Evolutionary conservation across 1,140 invertebrate species (phyloP).

Genomic region (Zaprionus gabonicus): DNA sequence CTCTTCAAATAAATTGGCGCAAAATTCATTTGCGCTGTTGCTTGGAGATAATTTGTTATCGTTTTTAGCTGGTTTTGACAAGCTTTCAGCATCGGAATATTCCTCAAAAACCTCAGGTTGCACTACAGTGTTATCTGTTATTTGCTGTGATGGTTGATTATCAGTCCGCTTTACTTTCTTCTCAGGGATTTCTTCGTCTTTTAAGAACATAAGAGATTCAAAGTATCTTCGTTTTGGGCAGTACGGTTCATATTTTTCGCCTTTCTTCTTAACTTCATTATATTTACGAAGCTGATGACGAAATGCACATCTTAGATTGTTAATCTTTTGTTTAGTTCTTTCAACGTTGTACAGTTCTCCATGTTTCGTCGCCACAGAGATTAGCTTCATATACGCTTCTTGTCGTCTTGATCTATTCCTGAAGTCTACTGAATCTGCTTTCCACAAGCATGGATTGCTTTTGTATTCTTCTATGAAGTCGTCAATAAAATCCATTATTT

Average conservation of each 20-base stretch:
- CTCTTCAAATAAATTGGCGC: slow-evolving; percentile 69
- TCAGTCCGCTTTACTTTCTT: slow-evolving; percentile 64
- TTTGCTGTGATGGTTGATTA: slow-evolving; percentile 42
- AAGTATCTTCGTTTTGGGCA: slow-evolving; percentile 81
- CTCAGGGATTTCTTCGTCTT: slow-evolving; percentile 77
- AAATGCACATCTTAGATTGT: slow-evolving; percentile 82
- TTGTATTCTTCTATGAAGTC: slow-evolving; percentile 83
- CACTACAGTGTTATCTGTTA: slow-evolving; percentile 43
- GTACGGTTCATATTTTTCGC: slow-evolving; percentile 80
- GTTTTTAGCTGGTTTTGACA: slow-evolving; percentile 57
- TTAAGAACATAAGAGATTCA: slow-evolving; percentile 81
- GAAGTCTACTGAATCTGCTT: slow-evolving; percentile 77
- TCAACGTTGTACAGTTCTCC: slow-evolving; percentile 82
- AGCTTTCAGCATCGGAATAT: slow-evolving; percentile 66
- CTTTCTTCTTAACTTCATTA: slow-evolving; percentile 78
- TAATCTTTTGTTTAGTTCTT: slow-evolving; percentile 83
- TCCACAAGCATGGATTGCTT: slow-evolving; percentile 82
- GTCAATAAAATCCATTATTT: slow-evolving; percentile 83
- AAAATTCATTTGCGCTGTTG: slow-evolving; percentile 70
- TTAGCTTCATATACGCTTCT: slow-evolving; percentile 79
- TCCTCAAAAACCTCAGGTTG: slow-evolving; percentile 60
- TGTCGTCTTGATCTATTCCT: slow-evolving; percentile 73
- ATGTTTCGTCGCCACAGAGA: slow-evolving; percentile 79
- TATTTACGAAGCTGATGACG: slow-evolving; percentile 82
- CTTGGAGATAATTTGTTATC: slow-evolving; percentile 66